Evolutionary conservation across 2,797 vertebrate species (phyloP).

Genomic region (Novumbra hubbsi): DNA sequence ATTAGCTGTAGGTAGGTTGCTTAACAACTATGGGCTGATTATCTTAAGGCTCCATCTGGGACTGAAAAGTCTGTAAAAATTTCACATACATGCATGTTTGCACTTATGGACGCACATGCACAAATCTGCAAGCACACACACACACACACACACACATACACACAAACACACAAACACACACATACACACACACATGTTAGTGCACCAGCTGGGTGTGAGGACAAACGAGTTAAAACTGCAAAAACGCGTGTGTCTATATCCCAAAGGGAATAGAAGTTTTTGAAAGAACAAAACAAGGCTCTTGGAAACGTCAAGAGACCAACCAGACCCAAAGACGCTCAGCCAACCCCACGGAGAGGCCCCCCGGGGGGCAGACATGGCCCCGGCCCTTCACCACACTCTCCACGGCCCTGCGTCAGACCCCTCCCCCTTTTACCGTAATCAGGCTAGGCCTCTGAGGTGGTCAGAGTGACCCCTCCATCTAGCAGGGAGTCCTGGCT

Average conservation of each 20-base stretch:
- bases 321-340: constrained; percentile 49
- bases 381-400: background rate
- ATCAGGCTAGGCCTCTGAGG: constrained; percentile 80
- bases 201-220: background rate
- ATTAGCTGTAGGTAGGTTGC: background rate
- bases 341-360: constrained; percentile 43
- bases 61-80: constrained; percentile 27
- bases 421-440: constrained; percentile 72
- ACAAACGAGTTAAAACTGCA: background rate
- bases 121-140: background rate
- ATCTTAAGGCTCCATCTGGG: constrained; percentile 20
- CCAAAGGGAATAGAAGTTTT: background rate
- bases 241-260: background rate
- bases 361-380: constrained; percentile 19
- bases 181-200: background rate
- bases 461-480: constrained; percentile 70
- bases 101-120: constrained; percentile 6
- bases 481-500: constrained; percentile 89
- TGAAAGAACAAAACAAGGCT: background rate
- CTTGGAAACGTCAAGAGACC: background rate
- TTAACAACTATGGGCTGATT: background rate
- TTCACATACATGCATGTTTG: constrained; percentile 20
- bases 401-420: background rate
- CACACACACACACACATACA: constrained; percentile 14
- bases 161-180: constrained; percentile 15